Percentiles rank a stretch among this genome's conserved stretches.
Conservation (phyloP, 1,140 invertebrate species). For the Drosophila setifemur region DNA sequence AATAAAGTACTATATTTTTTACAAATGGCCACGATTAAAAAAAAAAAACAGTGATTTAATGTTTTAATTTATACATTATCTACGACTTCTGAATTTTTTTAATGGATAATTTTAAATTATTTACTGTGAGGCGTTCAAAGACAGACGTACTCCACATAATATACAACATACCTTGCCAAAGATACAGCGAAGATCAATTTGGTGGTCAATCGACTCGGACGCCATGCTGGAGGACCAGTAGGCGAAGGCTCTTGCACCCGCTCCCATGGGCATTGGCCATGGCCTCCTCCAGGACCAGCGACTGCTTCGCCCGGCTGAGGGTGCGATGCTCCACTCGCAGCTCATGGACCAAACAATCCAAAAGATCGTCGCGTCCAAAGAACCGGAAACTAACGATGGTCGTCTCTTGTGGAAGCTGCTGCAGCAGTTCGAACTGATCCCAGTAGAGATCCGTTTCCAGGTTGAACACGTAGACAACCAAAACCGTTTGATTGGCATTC, state of each 20-base stretch:
- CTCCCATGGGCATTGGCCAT: slow-evolving; percentile 3
- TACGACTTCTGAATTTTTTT: too few species aligned
- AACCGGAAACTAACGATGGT: slow-evolving; percentile 46
- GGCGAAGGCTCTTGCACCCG: slow-evolving; percentile 53
- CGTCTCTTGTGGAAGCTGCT: slow-evolving; percentile 57
- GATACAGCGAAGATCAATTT: too few species aligned
- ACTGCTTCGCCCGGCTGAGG: slow-evolving; percentile 14
- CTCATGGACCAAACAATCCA: slow-evolving; percentile 58
- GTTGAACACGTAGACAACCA: slow-evolving; percentile 65
- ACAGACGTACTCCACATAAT: too few species aligned
- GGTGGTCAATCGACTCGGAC: too few species aligned
- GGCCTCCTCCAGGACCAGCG: slow-evolving; percentile 29
- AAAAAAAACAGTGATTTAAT: too few species aligned
- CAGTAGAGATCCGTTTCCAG: slow-evolving; percentile 42
- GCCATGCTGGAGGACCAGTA: slow-evolving; percentile 29
- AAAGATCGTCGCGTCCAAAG: slow-evolving; percentile 45
- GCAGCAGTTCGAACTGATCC: slow-evolving; percentile 58
- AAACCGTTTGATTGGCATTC: slow-evolving; percentile 43
- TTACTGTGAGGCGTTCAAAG: too few species aligned
- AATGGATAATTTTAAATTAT: too few species aligned
- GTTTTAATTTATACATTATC: too few species aligned
- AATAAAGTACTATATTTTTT: too few species aligned
- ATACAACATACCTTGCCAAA: too few species aligned
- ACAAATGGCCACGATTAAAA: too few species aligned
- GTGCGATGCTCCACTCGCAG: slow-evolving; percentile 17